Conservation (phyloP, 2,113 vertebrate genomes). For the Eira barbara region DNA sequence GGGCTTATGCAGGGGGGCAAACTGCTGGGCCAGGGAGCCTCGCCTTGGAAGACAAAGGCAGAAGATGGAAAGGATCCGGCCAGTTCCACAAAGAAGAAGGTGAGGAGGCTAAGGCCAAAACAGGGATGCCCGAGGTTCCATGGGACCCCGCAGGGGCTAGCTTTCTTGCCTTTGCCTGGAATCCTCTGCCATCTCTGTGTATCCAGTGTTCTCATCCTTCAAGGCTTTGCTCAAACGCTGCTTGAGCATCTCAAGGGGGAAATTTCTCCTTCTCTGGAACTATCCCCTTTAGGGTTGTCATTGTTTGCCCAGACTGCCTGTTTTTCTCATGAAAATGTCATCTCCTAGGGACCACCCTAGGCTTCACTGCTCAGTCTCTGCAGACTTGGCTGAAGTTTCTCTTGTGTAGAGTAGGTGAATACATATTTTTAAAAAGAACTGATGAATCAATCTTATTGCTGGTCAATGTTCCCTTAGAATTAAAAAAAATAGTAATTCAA, state of each 20-base stretch:
- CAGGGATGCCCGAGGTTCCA: accelerated
- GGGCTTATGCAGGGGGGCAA: background rate
- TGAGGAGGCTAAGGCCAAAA: background rate
- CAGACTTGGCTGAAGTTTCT: background rate
- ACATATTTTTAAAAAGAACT: background rate
- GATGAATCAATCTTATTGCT: background rate
- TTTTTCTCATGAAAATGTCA: background rate
- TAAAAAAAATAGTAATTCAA: background rate
- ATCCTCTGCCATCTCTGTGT: background rate
- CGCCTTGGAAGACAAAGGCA: background rate
- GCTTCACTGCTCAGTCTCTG: background rate
- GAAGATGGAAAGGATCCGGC: background rate
- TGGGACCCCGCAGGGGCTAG: accelerated
- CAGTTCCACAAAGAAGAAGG: background rate
- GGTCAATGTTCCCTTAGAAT: background rate
- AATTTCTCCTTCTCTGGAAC: background rate
- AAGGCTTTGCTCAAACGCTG: background rate
- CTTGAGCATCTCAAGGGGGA: background rate
- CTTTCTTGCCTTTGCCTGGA: background rate
- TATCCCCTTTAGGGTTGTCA: background rate
- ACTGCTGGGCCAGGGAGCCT: background rate
- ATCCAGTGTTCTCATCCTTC: background rate
- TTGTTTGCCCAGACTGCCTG: background rate
- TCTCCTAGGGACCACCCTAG: background rate
- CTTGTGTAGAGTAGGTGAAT: background rate